Base-by-base conservation (phyloP, 2,797 vertebrate genomes). In the Bufotes viridis region DNA sequence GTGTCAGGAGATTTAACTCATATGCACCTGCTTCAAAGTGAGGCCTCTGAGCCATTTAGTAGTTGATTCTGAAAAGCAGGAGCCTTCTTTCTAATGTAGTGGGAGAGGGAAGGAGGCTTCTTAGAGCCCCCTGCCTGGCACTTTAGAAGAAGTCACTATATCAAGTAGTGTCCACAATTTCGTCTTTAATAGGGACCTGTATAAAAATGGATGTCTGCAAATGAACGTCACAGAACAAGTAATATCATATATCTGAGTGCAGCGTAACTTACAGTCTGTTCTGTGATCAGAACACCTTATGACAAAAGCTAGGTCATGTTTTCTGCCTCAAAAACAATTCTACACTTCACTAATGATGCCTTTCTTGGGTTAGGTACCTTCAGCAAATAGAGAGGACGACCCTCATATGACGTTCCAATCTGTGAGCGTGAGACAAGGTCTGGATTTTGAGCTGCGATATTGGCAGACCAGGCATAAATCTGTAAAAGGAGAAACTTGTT, bases 351-450 rank as follows among this genome's bases (percentile, higher is more conserved):
- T 82, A 69, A 24, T 67, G 22, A 26, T 53, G 42, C 49, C 26
- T 82, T 82, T 42, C 22, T 69, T n/a, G 15, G 49, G 17, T 53
- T 55, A 49, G 20, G 92, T 95, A 98, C 97, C 97, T 97, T 98
- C 70, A 99, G 95, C 90, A 99, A 81, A 70, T 95, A 94, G 88
- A 98, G 95, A 83, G 89, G 81, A 26, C 94, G 96, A 86, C 96
- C 97, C 93, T 99, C 95, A 0, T 94, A 98, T 15, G 96, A 96
- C 86, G 94, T 93, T 92, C 97, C 98, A 8, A 98, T 97, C 72
- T 93, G 78, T 63, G 93, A 93, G 24, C 90, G 95, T 92, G 96
- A 97, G 90, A 98, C 82, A 78, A 99, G 94, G 8, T n/a, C 15
- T 94, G 95, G 75, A 58, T 97, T 97, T 90, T 95, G 93, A 53